Conservation (phyloP, 2,113 vertebrate genomes). For the Coptodon bakossiorum region DNA sequence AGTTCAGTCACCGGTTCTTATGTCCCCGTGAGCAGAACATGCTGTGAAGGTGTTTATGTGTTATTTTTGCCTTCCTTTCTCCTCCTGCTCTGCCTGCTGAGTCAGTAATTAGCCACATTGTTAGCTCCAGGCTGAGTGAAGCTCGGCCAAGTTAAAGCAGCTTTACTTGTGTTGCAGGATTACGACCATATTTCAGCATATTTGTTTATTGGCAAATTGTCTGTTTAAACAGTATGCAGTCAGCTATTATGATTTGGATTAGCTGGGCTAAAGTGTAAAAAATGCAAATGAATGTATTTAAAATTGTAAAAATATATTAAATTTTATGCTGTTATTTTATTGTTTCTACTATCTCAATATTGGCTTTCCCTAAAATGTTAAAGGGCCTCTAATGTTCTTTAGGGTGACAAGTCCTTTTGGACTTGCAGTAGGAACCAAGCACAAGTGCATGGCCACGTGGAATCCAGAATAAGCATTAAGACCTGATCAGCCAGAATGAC, state of each 20-base stretch:
- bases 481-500: conserved; percentile 53
- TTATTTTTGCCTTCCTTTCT: conserved; percentile 21
- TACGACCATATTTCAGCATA: background rate
- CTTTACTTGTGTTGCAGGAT: background rate
- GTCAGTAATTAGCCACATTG: background rate
- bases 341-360: background rate
- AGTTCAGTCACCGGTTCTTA: background rate
- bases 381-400: background rate
- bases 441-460: background rate
- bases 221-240: background rate
- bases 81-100: background rate
- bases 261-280: background rate
- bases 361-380: background rate
- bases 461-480: conserved; percentile 52
- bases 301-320: background rate
- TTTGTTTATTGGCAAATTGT: background rate
- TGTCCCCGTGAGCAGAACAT: background rate
- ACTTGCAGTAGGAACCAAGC: background rate
- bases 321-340: background rate
- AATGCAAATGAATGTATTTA: background rate
- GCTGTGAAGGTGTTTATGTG: background rate
- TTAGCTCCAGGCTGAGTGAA: background rate
- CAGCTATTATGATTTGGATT: background rate
- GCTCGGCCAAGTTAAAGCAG: background rate
- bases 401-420: background rate